Conservation (phyloP, 2,113 vertebrate species). For the Psettodes erumei region DNA sequence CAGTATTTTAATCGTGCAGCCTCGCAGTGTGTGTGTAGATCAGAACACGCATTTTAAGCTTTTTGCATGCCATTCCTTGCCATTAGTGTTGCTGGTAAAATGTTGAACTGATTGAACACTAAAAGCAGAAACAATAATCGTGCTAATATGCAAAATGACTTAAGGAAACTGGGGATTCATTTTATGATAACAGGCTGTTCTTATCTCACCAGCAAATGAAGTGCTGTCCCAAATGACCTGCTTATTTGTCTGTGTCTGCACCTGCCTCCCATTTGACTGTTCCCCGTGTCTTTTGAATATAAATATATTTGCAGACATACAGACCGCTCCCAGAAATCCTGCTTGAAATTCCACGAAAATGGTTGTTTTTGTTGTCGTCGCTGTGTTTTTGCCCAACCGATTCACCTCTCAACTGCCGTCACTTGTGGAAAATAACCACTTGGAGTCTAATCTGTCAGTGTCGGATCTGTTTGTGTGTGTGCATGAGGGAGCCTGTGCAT, state of each 20-base stretch:
- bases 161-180: too few species aligned
- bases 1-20: constrained; percentile 28
- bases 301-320: not conserved
- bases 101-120: too few species aligned
- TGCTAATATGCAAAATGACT: too few species aligned
- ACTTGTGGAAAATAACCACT: constrained; percentile 19
- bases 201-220: constrained; percentile 3
- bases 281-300: not conserved
- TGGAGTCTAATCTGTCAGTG: constrained; percentile 2
- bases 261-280: not conserved
- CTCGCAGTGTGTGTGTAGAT: constrained; percentile 15
- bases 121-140: too few species aligned
- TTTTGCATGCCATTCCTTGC: too few species aligned
- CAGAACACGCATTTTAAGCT: too few species aligned
- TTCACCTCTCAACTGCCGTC: constrained; percentile 19
- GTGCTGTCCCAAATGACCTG: not conserved
- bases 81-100: too few species aligned
- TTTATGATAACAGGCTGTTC: constrained; percentile 9
- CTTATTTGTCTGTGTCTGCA: not conserved
- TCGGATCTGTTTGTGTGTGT: constrained; percentile 10
- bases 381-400: constrained; percentile 24
- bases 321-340: not conserved
- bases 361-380: constrained; percentile 17
- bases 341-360: constrained; percentile 13
- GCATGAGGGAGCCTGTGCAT: not conserved